Evolutionary conservation across 30 jellyfish, hydroid and myxozoan genomes (phyloP).

Genomic region (Morbakka virulenta): DNA sequence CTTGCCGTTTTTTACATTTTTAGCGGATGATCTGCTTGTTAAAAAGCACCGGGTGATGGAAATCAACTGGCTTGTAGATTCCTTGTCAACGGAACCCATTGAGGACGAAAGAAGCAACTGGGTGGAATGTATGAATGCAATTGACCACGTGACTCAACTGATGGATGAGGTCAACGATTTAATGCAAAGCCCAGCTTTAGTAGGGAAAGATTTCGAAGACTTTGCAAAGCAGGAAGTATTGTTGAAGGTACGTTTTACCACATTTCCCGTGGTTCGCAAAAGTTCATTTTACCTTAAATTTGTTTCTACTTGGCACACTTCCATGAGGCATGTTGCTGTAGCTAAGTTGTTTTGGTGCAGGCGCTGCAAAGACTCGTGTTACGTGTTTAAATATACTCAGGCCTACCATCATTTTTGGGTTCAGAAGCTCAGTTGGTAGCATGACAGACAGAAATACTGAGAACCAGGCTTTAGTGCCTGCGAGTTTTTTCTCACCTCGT

Average conservation of each 20-base stretch:
- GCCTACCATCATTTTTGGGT: too few relatives aligned
- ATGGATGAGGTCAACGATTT: constrained; percentile 26
- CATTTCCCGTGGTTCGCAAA: too few relatives aligned
- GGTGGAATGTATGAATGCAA: constrained; percentile 9
- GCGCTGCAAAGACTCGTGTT: too few relatives aligned
- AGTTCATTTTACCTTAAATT: too few relatives aligned
- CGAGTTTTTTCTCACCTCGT: too few relatives aligned
- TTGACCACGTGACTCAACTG: constrained; percentile 34
- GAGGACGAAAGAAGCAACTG: not conserved
- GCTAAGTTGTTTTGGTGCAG: too few relatives aligned
- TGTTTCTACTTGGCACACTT: too few relatives aligned
- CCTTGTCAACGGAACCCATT: constrained; percentile 18
- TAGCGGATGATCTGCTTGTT: constrained; percentile 47
- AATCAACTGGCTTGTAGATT: constrained; percentile 80
- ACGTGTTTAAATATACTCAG: too few relatives aligned
- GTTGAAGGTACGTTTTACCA: constrained; percentile 52
- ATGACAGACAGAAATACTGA: too few relatives aligned
- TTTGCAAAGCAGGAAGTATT: constrained; percentile 59
- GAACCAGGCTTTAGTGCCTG: too few relatives aligned
- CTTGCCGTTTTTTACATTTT: constrained; percentile 52
- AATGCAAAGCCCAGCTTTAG: constrained; percentile 39
- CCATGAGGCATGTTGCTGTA: too few relatives aligned
- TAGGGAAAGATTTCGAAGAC: constrained; percentile 78
- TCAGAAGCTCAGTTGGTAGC: too few relatives aligned
- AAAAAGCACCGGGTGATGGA: constrained; percentile 62